Base-by-base conservation (phyloP, 2,888 invertebrate species). In the Melieria omissa region DNA sequence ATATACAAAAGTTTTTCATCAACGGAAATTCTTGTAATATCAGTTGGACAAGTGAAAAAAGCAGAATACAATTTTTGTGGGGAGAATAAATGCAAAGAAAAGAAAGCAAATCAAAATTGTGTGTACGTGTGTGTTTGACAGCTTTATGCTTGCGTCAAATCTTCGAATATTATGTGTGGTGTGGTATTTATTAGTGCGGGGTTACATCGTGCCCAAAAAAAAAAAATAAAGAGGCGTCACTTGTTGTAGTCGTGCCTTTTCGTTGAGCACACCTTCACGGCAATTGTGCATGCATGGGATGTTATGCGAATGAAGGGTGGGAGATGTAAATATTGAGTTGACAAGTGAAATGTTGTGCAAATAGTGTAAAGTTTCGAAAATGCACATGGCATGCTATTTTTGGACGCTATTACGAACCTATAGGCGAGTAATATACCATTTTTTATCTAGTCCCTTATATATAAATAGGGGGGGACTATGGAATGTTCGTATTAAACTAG, bases 71-170 rank as follows among this genome's bases (percentile, higher is more conserved):
- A 42, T 45, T 29, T 29, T 29, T 29, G 2, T 29, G 44, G 7
- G 29, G 45, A 49, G 29, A 60, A 16, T 42, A 54, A 44, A 57
- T 44, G n/a, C 58, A 46, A n/a, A 58, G 9, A 42, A 63, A 69
- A n/a, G n/a, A 41, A 52, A 49, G 14, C 14, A 9, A 52, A 52
- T 5, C 46, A 12, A 54, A 61, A 45, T 44, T 68, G 42, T n/a
- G 62, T 62, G 45, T 12, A 45, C 4, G 47, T 46, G 63, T 69
- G 72, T 58, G 42, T 69, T 72, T 72, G 72, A 72, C 72, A 72
- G 68, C 69, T 69, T 69, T 72, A 72, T 72, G 61, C 61, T 54
- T 64, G 65, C 72, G 72, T 72, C 72, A 69, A 69, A 72, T 58
- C 65, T 65, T 68, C n/a, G 14, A 55, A 57, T 65, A 63, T 65